Percentiles rank a stretch among this genome's conserved stretches.
These are phyloP conservation scores for Pteropus alecto DNA, from an alignment of 2,113 vertebrate species.

Conservation along the genomic window DNA sequence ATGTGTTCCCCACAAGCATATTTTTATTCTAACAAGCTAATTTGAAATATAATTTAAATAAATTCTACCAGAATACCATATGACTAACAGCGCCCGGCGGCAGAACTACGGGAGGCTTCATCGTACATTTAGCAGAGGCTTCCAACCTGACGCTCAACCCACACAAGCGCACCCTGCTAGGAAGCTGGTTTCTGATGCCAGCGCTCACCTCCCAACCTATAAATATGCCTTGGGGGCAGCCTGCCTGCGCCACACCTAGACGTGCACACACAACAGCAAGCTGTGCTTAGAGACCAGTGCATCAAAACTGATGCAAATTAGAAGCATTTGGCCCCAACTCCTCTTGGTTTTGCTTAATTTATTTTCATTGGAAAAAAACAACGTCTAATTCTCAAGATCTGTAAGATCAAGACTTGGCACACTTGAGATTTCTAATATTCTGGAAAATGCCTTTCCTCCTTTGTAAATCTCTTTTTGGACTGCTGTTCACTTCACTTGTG, in stretches of 20 bases:
- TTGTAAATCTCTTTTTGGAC: not conserved
- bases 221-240: not conserved
- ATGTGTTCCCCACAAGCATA: constrained; percentile 66
- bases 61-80: constrained; percentile 35
- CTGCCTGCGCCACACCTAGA: not conserved
- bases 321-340: not conserved
- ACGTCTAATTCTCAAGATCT: constrained; percentile 19
- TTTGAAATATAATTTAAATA: constrained; percentile 69
- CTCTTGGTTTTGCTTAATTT: not conserved
- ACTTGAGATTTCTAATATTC: not conserved
- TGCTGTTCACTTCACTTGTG: not conserved
- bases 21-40: constrained; percentile 68
- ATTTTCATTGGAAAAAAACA: not conserved
- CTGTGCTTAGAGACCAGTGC: not conserved
- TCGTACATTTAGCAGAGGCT: not conserved
- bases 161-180: constrained; percentile 14
- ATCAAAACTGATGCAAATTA: not conserved
- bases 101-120: constrained; percentile 51
- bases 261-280: constrained; percentile 3
- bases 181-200: constrained; percentile 39
- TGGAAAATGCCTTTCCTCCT: not conserved
- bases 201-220: not conserved
- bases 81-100: constrained; percentile 22
- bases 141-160: constrained; percentile 47
- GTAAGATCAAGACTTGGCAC: not conserved